A percentile compares a stretch with the other conserved stretches of the same genome.
These are phyloP conservation scores for Arge pagana DNA, from an alignment of 2,888 invertebrate species.

Conservation along the genomic window DNA sequence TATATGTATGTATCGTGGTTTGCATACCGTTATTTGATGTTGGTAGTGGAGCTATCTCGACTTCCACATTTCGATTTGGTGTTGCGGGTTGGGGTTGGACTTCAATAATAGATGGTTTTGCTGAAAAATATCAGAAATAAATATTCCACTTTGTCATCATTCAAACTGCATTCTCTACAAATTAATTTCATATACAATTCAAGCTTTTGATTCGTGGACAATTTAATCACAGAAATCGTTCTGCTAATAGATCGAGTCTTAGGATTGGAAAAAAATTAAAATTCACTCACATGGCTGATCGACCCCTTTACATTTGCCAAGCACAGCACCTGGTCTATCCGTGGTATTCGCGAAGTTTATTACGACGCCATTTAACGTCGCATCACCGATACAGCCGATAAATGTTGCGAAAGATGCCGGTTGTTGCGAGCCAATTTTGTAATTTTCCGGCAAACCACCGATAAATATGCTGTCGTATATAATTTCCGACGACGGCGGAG, in stretches of 20 bases:
- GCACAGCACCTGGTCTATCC: slow-evolving; percentile 64
- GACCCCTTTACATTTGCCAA: slow-evolving; percentile 65
- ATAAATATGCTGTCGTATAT: slow-evolving; percentile 77
- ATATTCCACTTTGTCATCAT: slow-evolving; percentile 1
- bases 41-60: slow-evolving; percentile 28
- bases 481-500: slow-evolving; percentile 65
- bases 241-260: not conserved
- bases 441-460: slow-evolving; percentile 77
- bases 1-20: no score
- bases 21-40: slow-evolving; percentile 39
- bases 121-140: slow-evolving; percentile 5
- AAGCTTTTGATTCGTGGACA: not conserved
- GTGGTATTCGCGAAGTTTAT: slow-evolving; percentile 77
- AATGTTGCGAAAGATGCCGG: no score
- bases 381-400: slow-evolving; percentile 91
- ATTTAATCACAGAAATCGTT: not conserved
- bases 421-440: slow-evolving; percentile 62
- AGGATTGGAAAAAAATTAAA: slow-evolving; percentile 6
- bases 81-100: slow-evolving; percentile 31
- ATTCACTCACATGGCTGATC: slow-evolving; percentile 44
- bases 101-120: slow-evolving; percentile 30
- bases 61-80: slow-evolving; percentile 35
- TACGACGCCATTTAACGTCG: slow-evolving; percentile 81
- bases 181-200: no score
- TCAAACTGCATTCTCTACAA: not conserved